A percentile compares a stretch with the other conserved stretches of the same genome.
These are phyloP conservation scores for Chamaetylas fuelleborni DNA, from an alignment of 2,113 vertebrate genomes.

Conservation along the genomic window DNA sequence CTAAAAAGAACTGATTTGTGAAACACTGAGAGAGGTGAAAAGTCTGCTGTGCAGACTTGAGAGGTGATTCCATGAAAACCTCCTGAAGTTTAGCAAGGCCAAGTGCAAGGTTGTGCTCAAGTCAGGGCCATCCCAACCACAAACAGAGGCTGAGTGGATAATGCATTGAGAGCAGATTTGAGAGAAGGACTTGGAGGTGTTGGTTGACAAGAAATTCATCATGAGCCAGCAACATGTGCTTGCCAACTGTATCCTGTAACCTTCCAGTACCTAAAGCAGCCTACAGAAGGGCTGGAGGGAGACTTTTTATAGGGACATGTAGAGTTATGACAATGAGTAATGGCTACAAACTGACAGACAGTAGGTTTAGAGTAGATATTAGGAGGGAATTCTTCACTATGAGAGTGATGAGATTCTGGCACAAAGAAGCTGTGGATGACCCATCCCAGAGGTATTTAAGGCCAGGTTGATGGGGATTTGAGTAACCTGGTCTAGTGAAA, in stretches of 20 bases:
- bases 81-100: background rate
- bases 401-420: background rate
- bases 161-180: background rate
- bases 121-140: background rate
- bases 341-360: background rate
- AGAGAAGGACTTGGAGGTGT: background rate
- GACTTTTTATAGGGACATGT: background rate
- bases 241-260: background rate
- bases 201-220: background rate
- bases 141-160: background rate
- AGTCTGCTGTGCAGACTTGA: background rate
- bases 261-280: background rate
- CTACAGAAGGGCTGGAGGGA: background rate
- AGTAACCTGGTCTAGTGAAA: background rate
- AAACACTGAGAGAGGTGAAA: background rate
- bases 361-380: background rate
- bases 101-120: background rate
- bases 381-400: background rate
- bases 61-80: background rate
- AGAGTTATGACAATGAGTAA: background rate
- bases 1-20: background rate
- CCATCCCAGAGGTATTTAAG: background rate
- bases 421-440: background rate
- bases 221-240: fast-evolving
- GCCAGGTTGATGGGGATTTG: background rate